Evolutionary conservation across 2,113 vertebrate species (phyloP).

Genomic region (Xiphophorus hellerii): DNA sequence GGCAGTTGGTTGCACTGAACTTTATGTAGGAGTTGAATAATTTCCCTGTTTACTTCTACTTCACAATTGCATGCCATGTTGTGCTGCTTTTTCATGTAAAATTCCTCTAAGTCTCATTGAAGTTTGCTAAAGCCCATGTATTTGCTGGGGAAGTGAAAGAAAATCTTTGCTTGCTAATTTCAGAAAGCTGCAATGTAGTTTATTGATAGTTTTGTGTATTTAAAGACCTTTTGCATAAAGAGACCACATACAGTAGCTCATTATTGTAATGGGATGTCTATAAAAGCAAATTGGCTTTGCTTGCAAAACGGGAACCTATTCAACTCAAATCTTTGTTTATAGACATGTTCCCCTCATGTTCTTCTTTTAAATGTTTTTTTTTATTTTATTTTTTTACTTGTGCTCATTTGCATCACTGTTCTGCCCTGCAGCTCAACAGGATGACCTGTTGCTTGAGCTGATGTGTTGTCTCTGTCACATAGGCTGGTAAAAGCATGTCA

Average conservation of each 20-base stretch:
- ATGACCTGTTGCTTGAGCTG: neutral
- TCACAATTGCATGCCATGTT: too few relatives aligned
- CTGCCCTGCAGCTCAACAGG: neutral
- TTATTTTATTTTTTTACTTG: neutral
- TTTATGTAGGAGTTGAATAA: too few relatives aligned
- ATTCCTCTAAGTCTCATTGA: too few relatives aligned
- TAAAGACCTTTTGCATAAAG: neutral
- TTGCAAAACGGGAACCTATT: neutral
- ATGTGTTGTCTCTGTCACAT: neutral
- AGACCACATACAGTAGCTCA: neutral
- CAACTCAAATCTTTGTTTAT: neutral
- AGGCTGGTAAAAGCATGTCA: conserved; percentile 81
- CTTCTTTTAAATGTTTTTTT: neutral
- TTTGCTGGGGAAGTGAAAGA: too few relatives aligned
- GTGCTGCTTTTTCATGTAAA: too few relatives aligned
- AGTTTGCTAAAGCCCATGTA: too few relatives aligned
- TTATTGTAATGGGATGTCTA: neutral
- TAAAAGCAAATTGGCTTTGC: neutral
- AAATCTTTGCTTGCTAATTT: too few relatives aligned
- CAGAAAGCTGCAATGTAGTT: neutral
- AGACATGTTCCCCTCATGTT: too few relatives aligned
- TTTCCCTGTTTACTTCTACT: too few relatives aligned
- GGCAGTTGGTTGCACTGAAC: too few relatives aligned
- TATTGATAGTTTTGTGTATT: neutral
- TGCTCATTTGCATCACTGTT: neutral